Evolutionary conservation across 2,113 vertebrate species (phyloP).

Genomic region (Hystrix cristata): DNA sequence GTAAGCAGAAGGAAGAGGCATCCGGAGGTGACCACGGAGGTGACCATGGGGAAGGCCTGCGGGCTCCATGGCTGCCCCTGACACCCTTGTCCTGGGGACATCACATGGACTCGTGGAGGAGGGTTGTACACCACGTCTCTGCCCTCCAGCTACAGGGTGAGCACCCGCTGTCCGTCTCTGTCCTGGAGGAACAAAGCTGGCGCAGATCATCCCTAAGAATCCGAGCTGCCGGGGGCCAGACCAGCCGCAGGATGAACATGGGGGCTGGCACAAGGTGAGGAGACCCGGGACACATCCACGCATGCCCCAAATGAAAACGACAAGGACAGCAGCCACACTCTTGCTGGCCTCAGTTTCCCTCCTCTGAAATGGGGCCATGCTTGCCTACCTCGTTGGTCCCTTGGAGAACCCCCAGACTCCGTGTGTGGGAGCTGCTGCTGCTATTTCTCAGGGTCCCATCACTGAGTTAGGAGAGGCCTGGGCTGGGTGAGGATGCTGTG

Average conservation of each 20-base stretch:
- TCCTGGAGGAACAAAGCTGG: accelerated
- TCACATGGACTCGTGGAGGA: accelerated
- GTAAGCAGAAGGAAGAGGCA: neutral
- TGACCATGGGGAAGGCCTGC: neutral
- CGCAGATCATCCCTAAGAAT: accelerated
- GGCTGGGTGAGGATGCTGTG: neutral
- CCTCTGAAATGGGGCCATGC: accelerated
- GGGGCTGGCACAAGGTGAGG: too few species aligned
- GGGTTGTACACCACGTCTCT: neutral
- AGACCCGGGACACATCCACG: accelerated
- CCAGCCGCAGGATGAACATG: accelerated
- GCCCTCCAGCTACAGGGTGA: neutral
- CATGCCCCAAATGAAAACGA: neutral
- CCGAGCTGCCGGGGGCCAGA: neutral
- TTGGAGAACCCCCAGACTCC: neutral
- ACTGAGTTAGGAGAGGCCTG: neutral
- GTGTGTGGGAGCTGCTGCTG: neutral
- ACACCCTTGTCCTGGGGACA: accelerated
- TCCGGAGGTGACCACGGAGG: too few species aligned
- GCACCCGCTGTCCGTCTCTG: neutral
- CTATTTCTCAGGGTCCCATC: neutral
- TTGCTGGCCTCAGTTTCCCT: neutral
- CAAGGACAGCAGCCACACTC: accelerated
- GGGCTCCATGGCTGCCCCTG: too few species aligned
- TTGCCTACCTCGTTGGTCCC: too few species aligned